Evolutionary conservation across 2,888 invertebrate genomes (phyloP).

Genomic region (Diplolepis rosae): DNA sequence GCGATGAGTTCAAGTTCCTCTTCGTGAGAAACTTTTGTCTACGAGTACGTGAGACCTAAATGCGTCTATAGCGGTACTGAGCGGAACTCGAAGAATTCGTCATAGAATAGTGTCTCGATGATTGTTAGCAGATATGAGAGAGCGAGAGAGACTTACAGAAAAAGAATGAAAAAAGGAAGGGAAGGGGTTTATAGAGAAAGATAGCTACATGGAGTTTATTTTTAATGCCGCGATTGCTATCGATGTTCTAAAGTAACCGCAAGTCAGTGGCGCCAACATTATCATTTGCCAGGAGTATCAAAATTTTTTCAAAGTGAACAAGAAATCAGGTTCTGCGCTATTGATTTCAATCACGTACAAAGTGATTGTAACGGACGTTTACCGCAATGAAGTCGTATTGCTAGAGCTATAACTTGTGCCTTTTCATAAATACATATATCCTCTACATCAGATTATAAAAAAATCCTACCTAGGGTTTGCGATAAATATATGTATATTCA

Average conservation of each 20-base stretch:
- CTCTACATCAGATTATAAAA: slow-evolving; percentile 23
- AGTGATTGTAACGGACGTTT: slow-evolving; percentile 49
- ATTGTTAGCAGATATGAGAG: slow-evolving; percentile 22
- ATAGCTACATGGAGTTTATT: slow-evolving; percentile 40
- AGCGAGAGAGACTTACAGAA: slow-evolving; percentile 26
- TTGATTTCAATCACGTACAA: slow-evolving; percentile 49
- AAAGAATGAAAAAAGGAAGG: slow-evolving; percentile 36
- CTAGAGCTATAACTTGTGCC: slow-evolving; percentile 42
- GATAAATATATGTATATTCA: too few species aligned
- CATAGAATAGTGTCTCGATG: slow-evolving; percentile 26
- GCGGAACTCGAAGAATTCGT: slow-evolving; percentile 21
- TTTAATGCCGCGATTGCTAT: slow-evolving; percentile 54
- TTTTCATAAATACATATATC: slow-evolving; percentile 42
- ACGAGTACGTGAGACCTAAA: slow-evolving; percentile 26
- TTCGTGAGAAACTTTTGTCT: slow-evolving; percentile 31
- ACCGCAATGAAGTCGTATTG: slow-evolving; percentile 42
- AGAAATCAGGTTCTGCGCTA: slow-evolving; percentile 37
- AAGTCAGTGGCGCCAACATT: slow-evolving; percentile 37
- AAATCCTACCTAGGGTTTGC: slow-evolving; percentile 21
- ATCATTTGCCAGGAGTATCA: not conserved
- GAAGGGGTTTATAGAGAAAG: slow-evolving; percentile 10
- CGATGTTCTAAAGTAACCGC: slow-evolving; percentile 52
- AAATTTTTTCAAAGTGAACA: not conserved
- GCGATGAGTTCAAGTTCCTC: slow-evolving; percentile 28
- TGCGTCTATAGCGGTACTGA: slow-evolving; percentile 14